Evolutionary conservation across 2,888 invertebrate genomes (phyloP), one percentile per base, ranked within the genome.

Genomic region (Antheraea assamensis): DNA sequence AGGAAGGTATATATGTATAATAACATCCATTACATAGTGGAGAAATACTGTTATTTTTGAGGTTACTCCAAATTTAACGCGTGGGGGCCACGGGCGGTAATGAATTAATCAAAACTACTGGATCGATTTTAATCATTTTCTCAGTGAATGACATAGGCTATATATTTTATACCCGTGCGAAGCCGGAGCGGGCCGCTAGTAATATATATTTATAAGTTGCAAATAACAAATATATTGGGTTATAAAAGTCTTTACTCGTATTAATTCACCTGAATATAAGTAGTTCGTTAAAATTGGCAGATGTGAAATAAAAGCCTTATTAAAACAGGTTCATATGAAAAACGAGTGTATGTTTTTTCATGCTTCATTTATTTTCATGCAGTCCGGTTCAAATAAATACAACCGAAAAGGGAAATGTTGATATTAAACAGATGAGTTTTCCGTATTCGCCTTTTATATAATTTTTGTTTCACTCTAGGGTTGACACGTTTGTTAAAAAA

Each of bases 341-440:
- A 68, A 68, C 13, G 35, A 68, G 35, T 31, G 13, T 21, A 68
- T 68, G 31, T 68, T 35, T 64, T 66, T 68, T 24, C 21, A 64
- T 17, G 74, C 74, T 76, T 75, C 73, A 77, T 72, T 70, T 74
- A 74, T 66, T 77, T 64, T 75, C 35, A 68, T 68, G n/a, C 31
- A 68, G 70, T 76, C 77, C 73, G 76, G 72, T 72, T 24, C 71
- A 64, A 68, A 74, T 72, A 61, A 52, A 74, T 74, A 75, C 73
- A 61, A 72, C 35, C 7, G 68, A 35, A 68, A 35, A 35, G 35
- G 4, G 35, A 35, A 35, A 68, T 68, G n/a, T 68, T 68, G n/a
- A 68, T 24, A 35, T 68, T 68, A 35, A 68, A 68, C 35, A 68
- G 68, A 52, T 71, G 47, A n/a, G 24, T 27, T 71, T 49, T 49